Evolutionary conservation across 2,888 invertebrate species (phyloP).

Genomic region (Dolichomitus sp.): DNA sequence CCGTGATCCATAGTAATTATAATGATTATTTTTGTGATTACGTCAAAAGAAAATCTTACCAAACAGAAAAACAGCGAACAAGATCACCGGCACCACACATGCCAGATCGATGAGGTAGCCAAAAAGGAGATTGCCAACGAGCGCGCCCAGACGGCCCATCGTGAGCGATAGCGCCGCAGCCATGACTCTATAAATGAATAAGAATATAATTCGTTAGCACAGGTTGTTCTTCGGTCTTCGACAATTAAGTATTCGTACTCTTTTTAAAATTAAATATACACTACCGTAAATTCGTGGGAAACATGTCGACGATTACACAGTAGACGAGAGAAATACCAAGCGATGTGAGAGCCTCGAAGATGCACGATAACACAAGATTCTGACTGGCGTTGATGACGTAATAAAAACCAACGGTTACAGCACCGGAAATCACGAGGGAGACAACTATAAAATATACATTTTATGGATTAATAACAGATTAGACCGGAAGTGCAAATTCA

Average conservation of each 20-base stretch:
- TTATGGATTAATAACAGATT: background rate
- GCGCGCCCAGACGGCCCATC: constrained; percentile 92
- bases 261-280: constrained; percentile 3
- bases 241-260: background rate
- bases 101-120: constrained; percentile 94
- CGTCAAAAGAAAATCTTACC: constrained; percentile 87
- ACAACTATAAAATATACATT: constrained; percentile 88
- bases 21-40: background rate
- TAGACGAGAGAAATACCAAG: constrained; percentile 93
- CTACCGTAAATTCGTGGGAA: constrained; percentile 94
- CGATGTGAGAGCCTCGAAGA: constrained; percentile 93
- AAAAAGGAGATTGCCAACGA: constrained; percentile 92
- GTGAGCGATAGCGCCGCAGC: constrained; percentile 93
- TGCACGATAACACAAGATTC: constrained; percentile 90
- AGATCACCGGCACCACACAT: constrained; percentile 91
- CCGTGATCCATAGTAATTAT: background rate
- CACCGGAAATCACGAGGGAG: constrained; percentile 91
- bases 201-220: constrained; percentile 8
- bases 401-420: constrained; percentile 92
- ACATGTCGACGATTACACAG: constrained; percentile 93
- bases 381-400: constrained; percentile 91
- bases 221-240: background rate
- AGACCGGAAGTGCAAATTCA: background rate
- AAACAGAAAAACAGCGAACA: constrained; percentile 92
- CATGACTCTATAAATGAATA: constrained; percentile 89